phyloP scores from a whole-genome alignment of 2,797 vertebrate genomes.

The Malurus splendens region DNA sequence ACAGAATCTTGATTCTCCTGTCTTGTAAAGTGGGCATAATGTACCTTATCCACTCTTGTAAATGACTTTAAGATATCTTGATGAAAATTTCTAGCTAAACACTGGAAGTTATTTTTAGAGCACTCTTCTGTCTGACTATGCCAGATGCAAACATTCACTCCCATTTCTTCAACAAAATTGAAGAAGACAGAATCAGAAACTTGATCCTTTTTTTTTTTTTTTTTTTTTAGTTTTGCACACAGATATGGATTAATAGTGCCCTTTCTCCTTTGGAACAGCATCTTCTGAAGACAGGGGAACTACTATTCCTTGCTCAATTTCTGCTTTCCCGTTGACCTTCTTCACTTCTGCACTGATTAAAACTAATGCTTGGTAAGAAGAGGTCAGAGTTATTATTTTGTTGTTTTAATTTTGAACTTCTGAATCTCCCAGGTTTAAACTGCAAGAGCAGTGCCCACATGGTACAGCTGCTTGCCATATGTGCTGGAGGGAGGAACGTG shows the following conservation, averaged over 20 bases:
- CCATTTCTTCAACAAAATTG: not conserved
- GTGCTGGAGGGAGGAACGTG: not conserved
- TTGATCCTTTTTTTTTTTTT: not conserved
- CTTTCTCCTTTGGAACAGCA: not conserved
- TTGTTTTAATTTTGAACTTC: not conserved
- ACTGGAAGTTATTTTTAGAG: not conserved
- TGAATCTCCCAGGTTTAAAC: not conserved
- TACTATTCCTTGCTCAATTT: not conserved
- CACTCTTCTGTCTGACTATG: not conserved
- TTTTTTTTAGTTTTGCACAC: not conserved
- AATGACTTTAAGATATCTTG: not conserved
- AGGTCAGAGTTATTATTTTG: not conserved
- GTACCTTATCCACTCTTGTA: not conserved
- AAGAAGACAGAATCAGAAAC: not conserved
- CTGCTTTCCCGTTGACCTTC: not conserved
- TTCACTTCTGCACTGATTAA: not conserved
- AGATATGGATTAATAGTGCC: not conserved
- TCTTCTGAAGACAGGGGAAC: not conserved
- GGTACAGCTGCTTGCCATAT: slow-evolving; percentile 52
- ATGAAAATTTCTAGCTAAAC: not conserved
- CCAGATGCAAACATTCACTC: not conserved
- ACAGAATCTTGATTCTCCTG: not conserved
- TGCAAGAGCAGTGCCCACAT: not conserved
- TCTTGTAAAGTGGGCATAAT: not conserved
- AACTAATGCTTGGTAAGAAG: not conserved